phyloP scores from a whole-genome alignment of 2,113 vertebrate genomes.

The Dicrurus megarhynchus region DNA sequence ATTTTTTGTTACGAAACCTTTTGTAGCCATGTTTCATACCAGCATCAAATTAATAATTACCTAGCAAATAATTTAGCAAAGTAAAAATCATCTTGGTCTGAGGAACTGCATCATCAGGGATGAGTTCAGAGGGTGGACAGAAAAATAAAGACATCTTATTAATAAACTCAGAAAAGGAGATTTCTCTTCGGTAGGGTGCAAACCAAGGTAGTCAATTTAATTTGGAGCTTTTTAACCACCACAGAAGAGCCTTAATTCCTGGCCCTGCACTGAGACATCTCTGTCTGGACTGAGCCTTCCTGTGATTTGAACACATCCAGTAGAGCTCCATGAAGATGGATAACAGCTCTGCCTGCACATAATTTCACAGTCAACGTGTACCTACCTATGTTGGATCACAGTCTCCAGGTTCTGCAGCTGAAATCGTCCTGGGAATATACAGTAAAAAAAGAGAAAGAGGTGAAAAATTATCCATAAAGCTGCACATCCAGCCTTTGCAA shows the following conservation, averaged over 20 bases:
- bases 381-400: background rate
- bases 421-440: background rate
- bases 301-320: background rate
- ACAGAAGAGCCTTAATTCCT: background rate
- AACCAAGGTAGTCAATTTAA: background rate
- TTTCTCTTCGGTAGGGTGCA: background rate
- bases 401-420: background rate
- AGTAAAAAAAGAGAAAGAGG: background rate
- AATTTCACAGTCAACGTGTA: background rate
- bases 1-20: background rate
- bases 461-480: background rate
- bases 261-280: background rate
- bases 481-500: background rate
- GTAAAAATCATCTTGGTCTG: background rate
- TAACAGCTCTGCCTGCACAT: background rate
- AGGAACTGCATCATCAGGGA: background rate
- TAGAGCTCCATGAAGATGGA: background rate
- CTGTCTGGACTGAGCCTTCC: background rate
- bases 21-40: background rate
- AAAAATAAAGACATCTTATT: background rate
- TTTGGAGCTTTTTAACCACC: background rate
- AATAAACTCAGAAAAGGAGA: background rate
- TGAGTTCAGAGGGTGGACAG: background rate
- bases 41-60: background rate
- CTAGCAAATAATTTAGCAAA: background rate